Percentiles rank a stretch among this genome's conserved stretches.
Conservation (phyloP, 1,140 invertebrate genomes). For the honey bee (Apis mellifera) region DNA sequence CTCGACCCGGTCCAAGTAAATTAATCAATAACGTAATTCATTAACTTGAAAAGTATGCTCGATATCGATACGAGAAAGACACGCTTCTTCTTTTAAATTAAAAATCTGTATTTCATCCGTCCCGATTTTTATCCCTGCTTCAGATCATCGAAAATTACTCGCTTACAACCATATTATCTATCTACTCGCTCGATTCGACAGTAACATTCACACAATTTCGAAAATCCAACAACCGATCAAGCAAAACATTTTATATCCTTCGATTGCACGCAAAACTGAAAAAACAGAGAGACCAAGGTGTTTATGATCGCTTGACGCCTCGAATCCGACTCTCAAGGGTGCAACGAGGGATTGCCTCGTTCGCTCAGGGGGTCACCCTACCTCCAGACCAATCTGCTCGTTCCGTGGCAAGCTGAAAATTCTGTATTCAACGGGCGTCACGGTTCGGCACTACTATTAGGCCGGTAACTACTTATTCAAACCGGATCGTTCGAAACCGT, state of each 20-base stretch:
- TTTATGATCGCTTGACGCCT: slow-evolving; percentile 69
- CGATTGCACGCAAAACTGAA: slow-evolving; percentile 5
- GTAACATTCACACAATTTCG: too few relatives aligned
- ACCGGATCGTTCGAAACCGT: slow-evolving; percentile 72
- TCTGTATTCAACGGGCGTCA: slow-evolving; percentile 76
- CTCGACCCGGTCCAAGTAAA: slow-evolving; percentile 4
- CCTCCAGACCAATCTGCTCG: slow-evolving; percentile 52
- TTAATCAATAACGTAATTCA: not conserved
- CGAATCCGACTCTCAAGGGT: slow-evolving; percentile 7
- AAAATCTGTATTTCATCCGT: not conserved
- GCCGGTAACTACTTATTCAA: slow-evolving; percentile 80
- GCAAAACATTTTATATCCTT: slow-evolving; percentile 23
- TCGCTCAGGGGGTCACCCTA: slow-evolving; percentile 12
- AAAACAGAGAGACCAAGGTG: slow-evolving; percentile 39
- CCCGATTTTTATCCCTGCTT: not conserved
- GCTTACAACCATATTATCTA: not conserved
- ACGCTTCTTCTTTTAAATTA: not conserved
- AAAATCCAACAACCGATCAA: slow-evolving; percentile 29
- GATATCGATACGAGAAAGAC: too few relatives aligned
- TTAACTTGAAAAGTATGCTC: not conserved
- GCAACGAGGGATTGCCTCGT: not conserved
- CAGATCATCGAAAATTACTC: not conserved
- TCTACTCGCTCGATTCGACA: too few relatives aligned
- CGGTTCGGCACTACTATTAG: slow-evolving; percentile 76
- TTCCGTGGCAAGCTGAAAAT: slow-evolving; percentile 58